phyloP scores from a whole-genome alignment of 2,888 invertebrate genomes.

The Drosophila borealis region DNA sequence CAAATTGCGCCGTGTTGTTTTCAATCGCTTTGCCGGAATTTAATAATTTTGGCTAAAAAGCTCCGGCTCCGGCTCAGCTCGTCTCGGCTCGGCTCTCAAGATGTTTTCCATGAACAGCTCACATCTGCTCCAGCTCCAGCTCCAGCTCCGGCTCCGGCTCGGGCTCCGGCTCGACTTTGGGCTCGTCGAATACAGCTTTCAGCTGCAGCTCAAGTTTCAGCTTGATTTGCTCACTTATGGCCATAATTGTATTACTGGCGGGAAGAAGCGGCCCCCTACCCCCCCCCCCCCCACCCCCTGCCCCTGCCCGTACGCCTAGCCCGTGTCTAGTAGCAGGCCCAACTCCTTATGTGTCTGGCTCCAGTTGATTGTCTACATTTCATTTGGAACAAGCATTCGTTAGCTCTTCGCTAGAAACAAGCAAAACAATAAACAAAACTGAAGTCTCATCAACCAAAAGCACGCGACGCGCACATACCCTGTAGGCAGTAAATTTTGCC shows the following conservation, averaged over 20 bases:
- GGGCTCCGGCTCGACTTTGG: too few relatives aligned
- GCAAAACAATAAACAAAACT: conserved; percentile 2
- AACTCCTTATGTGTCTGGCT: background rate
- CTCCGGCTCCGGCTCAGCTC: background rate
- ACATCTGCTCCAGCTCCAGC: conserved; percentile 40
- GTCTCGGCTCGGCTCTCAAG: conserved; percentile 6
- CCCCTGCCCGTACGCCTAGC: too few relatives aligned
- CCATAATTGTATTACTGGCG: conserved; percentile 7
- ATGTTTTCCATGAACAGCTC: conserved; percentile 39
- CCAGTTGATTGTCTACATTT: conserved; percentile 6
- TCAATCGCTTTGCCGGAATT: conserved; percentile 61
- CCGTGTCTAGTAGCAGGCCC: too few relatives aligned
- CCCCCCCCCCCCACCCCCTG: too few relatives aligned
- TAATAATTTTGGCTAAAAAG: conserved; percentile 64
- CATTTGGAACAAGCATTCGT: conserved; percentile 19
- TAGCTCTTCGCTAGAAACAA: conserved; percentile 13
- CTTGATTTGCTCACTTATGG: conserved; percentile 37
- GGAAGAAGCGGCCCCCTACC: too few relatives aligned
- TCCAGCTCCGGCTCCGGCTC: too few relatives aligned
- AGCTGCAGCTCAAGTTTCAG: conserved; percentile 22
- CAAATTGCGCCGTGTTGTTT: conserved; percentile 6
- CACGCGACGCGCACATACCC: conserved; percentile 1
- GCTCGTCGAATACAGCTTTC: conserved; percentile 12
- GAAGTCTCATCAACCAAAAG: background rate
- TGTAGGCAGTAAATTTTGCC: background rate